Percentiles rank a stretch among this genome's conserved stretches.
phyloP scores from a whole-genome alignment of 2,113 vertebrate genomes.

The Capricornis sumatraensis region DNA sequence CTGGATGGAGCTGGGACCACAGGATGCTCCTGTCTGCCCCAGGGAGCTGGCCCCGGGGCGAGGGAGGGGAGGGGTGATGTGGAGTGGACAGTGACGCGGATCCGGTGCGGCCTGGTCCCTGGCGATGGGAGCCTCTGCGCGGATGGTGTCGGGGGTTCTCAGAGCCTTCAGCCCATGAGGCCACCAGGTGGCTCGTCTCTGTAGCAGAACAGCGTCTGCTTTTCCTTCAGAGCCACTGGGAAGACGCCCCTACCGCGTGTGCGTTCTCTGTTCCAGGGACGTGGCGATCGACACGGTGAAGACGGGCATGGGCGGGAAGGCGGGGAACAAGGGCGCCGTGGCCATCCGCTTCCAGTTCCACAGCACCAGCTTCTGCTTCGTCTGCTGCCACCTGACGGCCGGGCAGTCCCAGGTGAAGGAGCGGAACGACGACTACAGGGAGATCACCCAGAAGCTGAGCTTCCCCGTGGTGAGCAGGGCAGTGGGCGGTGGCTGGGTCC shows the following conservation, averaged over 20 bases:
- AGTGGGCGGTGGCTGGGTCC: rapidly evolving
- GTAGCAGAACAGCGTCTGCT: neutral
- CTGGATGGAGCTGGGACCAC: rapidly evolving
- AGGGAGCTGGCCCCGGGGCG: neutral
- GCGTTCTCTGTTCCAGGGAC: constrained; percentile 73
- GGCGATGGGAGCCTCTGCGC: rapidly evolving
- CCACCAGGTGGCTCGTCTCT: rapidly evolving
- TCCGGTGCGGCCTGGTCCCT: rapidly evolving
- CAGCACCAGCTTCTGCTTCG: constrained; percentile 85
- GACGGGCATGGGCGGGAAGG: constrained; percentile 87
- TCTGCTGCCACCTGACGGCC: constrained; percentile 87
- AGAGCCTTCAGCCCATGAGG: rapidly evolving
- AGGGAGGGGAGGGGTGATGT: rapidly evolving
- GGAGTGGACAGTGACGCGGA: rapidly evolving
- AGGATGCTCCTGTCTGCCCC: rapidly evolving
- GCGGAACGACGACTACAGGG: constrained; percentile 86
- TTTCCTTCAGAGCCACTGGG: neutral
- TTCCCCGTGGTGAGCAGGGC: constrained; percentile 82
- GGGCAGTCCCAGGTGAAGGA: constrained; percentile 87
- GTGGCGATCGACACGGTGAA: constrained; percentile 86
- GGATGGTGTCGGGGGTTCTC: rapidly evolving
- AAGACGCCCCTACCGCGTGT: neutral
- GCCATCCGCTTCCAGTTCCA: constrained; percentile 86
- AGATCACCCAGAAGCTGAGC: constrained; percentile 86
- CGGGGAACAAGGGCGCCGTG: constrained; percentile 87